A percentile compares a stretch with the other conserved stretches of the same genome.
Conservation (phyloP, 2,797 vertebrate genomes). For the Falco columbarius region DNA sequence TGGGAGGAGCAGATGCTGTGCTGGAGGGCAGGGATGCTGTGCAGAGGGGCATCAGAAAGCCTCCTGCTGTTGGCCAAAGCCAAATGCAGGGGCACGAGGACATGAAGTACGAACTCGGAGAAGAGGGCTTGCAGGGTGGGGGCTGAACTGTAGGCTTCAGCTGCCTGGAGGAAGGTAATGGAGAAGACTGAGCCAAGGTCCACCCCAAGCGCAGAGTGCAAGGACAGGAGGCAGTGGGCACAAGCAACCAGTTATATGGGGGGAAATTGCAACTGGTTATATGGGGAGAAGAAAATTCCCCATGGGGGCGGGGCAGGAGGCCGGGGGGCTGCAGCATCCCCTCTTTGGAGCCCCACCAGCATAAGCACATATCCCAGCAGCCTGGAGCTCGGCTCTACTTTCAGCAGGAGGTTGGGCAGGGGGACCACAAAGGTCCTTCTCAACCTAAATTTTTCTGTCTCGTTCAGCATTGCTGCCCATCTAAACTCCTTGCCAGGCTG, state of each 20-base stretch:
- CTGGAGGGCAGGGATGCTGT: not conserved
- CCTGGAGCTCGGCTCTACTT: not conserved
- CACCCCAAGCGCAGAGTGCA: fast-evolving
- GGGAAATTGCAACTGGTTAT: not conserved
- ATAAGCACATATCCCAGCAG: not conserved
- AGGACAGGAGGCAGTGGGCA: not conserved
- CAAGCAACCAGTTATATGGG: not conserved
- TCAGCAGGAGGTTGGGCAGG: not conserved
- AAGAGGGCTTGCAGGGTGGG: not conserved
- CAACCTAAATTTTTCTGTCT: fast-evolving
- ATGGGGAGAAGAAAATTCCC: not conserved
- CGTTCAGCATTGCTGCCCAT: not conserved
- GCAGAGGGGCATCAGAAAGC: not conserved
- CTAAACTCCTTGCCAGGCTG: not conserved
- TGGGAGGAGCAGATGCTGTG: not conserved
- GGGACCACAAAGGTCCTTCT: not conserved
- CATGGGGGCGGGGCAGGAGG: not conserved
- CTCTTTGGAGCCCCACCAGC: not conserved
- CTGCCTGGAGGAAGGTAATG: not conserved
- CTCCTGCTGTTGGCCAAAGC: not conserved
- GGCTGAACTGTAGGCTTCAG: too few species aligned
- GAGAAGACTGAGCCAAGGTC: not conserved
- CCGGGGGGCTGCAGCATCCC: not conserved
- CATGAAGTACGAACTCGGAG: fast-evolving
- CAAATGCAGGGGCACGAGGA: not conserved